phyloP scores from a whole-genome alignment of 2,888 invertebrate species.

The Cynaeus angustus region DNA sequence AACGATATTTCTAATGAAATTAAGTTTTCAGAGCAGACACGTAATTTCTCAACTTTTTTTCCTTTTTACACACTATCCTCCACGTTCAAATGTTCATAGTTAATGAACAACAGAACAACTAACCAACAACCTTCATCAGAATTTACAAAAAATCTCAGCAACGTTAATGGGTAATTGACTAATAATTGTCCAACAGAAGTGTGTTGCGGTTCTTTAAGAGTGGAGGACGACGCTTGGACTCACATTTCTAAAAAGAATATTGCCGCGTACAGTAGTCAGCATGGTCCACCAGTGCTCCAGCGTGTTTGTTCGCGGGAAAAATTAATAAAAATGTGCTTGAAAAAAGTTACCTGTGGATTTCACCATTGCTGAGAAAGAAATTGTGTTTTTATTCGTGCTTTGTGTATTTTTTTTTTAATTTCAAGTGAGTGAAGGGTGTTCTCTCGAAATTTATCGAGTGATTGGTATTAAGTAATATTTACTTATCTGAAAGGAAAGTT shows the following conservation, averaged over 20 bases:
- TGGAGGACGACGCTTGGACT: slow-evolving; percentile 16
- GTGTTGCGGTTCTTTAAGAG: slow-evolving; percentile 25
- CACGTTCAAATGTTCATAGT: too few species aligned
- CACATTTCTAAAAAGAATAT: slow-evolving; percentile 38
- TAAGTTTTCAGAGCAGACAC: too few species aligned
- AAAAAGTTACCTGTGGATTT: background rate
- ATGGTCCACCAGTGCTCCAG: slow-evolving; percentile 14
- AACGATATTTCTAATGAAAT: too few species aligned
- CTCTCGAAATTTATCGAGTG: slow-evolving; percentile 3
- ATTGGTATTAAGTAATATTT: slow-evolving; percentile 10
- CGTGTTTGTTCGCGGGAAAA: background rate
- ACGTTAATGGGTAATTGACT: slow-evolving; percentile 27
- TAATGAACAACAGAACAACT: too few species aligned
- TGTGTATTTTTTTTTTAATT: slow-evolving; percentile 19
- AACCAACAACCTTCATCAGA: background rate
- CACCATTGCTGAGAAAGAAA: background rate
- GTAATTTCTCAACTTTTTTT: too few species aligned
- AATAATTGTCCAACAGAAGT: slow-evolving; percentile 29
- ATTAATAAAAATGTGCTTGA: slow-evolving; percentile 2
- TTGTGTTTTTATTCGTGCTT: slow-evolving; percentile 3
- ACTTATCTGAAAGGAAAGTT: slow-evolving; percentile 2
- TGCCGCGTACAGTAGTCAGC: slow-evolving; percentile 28
- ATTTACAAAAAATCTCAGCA: slow-evolving; percentile 8
- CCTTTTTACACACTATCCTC: too few species aligned
- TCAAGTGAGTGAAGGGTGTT: slow-evolving; percentile 21